These are phyloP conservation scores for Arvicanthis niloticus DNA, from an alignment of 2,113 vertebrate genomes.

Conservation along the genomic window DNA sequence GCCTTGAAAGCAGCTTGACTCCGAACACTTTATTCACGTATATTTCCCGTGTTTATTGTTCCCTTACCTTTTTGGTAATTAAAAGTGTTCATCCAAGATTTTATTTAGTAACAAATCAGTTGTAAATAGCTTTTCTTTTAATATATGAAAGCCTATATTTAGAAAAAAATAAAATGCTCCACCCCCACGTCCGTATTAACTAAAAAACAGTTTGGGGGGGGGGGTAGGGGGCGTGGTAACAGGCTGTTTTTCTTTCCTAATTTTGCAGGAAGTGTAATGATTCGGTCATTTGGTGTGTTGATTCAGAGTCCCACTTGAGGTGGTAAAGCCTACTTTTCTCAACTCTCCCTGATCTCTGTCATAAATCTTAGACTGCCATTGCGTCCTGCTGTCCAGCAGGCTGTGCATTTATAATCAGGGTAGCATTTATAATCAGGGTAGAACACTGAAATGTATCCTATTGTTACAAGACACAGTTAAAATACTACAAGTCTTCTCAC, in stretches of 20 bases:
- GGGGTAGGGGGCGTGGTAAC: too few species aligned
- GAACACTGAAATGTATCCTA: neutral
- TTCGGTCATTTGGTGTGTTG: constrained; percentile 22
- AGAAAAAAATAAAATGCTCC: constrained; percentile 75
- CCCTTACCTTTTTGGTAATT: constrained; percentile 85
- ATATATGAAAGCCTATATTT: constrained; percentile 84
- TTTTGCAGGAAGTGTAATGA: constrained; percentile 40
- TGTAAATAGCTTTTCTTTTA: constrained; percentile 88
- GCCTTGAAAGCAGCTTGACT: constrained; percentile 87
- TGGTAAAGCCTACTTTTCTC: neutral
- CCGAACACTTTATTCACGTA: constrained; percentile 93
- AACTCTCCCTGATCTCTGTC: neutral
- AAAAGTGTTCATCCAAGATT: constrained; percentile 86
- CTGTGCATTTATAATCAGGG: neutral
- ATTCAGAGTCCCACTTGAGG: neutral
- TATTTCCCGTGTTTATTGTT: constrained; percentile 94
- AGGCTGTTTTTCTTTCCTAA: constrained; percentile 68
- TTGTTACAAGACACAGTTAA: neutral
- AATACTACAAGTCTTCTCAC: neutral
- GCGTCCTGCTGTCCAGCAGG: neutral
- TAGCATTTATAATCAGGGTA: neutral
- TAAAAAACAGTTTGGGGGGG: constrained; percentile 77
- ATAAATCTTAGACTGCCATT: neutral
- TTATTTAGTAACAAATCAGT: constrained; percentile 88
- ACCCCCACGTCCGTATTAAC: constrained; percentile 79